Conservation (phyloP, 2,113 vertebrate genomes). For the Bambusicola thoracicus region DNA sequence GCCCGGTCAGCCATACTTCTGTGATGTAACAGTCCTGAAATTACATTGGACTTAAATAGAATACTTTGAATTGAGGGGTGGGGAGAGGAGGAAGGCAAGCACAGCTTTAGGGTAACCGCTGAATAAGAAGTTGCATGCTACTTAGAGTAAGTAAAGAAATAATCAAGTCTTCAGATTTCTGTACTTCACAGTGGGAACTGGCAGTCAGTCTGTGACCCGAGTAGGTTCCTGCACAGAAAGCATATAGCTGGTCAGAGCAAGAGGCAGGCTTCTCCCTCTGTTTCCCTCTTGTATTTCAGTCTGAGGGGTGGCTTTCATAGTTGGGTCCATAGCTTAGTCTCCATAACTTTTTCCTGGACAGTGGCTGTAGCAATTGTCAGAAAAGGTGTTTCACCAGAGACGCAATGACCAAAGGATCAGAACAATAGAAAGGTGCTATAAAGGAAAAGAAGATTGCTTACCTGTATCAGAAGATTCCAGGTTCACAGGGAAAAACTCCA, state of each 20-base stretch:
- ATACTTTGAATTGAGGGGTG: background rate
- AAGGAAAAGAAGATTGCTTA: too few species aligned
- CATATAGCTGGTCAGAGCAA: background rate
- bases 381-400: too few species aligned
- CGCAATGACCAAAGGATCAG: too few species aligned
- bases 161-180: background rate
- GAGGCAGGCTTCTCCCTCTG: background rate
- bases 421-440: too few species aligned
- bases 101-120: background rate
- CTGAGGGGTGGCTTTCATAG: background rate
- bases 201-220: background rate
- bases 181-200: too few species aligned
- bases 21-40: background rate
- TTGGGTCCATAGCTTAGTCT: background rate
- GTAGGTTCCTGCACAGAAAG: background rate
- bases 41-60: background rate
- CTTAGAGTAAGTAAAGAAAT: background rate
- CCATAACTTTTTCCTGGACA: rapidly evolving
- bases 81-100: background rate
- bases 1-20: background rate
- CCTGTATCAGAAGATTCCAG: too few species aligned
- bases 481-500: too few species aligned
- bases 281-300: background rate
- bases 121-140: background rate
- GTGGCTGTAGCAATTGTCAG: too few species aligned